Evolutionary conservation across 2,888 invertebrate species (phyloP).

Genomic region (Dermolepida albohirtum): DNA sequence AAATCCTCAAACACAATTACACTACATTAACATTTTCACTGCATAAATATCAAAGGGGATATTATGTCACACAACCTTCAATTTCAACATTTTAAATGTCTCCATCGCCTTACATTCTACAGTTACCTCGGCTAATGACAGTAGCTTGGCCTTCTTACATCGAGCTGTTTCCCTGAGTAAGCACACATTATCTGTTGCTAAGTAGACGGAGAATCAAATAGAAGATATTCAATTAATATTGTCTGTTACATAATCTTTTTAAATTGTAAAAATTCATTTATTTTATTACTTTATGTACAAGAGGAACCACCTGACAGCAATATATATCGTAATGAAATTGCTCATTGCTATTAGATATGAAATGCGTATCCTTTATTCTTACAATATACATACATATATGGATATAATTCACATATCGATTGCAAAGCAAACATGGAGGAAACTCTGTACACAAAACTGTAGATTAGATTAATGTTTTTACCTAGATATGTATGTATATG

Average conservation of each 20-base stretch:
- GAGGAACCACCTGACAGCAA: too few relatives aligned
- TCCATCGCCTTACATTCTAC: conserved; percentile 15
- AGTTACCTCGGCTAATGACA: conserved; percentile 10
- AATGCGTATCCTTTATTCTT: background rate
- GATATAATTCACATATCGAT: background rate
- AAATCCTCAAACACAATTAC: background rate
- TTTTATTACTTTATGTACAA: background rate
- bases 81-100: conserved; percentile 5
- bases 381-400: background rate
- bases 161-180: background rate
- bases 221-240: background rate
- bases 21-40: conserved; percentile 2
- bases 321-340: too few relatives aligned
- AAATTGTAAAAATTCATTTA: too few relatives aligned
- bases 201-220: background rate
- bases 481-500: too few relatives aligned
- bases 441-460: background rate
- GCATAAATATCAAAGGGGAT: conserved; percentile 3
- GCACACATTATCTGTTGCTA: conserved; percentile 1
- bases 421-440: background rate
- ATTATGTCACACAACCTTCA: conserved; percentile 15
- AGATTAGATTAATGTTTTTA: conserved; percentile 11
- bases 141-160: conserved; percentile 8
- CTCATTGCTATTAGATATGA: background rate
- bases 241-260: background rate